Conservation (phyloP, 2,797 vertebrate genomes). For the Anguilla pacifica region DNA sequence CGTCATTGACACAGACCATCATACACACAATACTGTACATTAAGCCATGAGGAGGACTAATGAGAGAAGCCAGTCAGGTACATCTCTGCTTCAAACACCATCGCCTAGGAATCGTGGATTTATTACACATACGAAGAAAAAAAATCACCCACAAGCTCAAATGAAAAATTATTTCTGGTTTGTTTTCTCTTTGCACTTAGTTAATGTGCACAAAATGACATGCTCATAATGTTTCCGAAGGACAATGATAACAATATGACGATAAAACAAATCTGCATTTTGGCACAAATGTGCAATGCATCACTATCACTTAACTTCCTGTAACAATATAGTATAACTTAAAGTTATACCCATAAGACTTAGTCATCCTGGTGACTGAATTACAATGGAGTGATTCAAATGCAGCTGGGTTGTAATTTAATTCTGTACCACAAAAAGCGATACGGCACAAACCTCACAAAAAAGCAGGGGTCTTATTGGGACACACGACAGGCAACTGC, state of each 20-base stretch:
- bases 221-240: neutral
- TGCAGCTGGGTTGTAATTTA: neutral
- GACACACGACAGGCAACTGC: neutral
- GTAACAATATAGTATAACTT: neutral
- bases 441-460: neutral
- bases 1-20: conserved; percentile 64
- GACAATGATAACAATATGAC: neutral
- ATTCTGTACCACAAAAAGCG: neutral
- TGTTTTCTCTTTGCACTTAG: neutral
- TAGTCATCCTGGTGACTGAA: neutral
- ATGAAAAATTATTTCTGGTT: neutral
- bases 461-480: neutral
- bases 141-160: neutral
- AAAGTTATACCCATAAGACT: neutral
- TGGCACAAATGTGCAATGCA: neutral
- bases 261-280: neutral
- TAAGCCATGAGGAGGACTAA: conserved; percentile 79
- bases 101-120: neutral
- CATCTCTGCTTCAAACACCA: conserved; percentile 19
- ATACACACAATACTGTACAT: conserved; percentile 65
- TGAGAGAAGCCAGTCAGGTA: conserved; percentile 7
- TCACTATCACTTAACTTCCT: neutral
- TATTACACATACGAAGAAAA: neutral
- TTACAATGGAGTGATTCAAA: neutral
- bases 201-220: neutral